These are phyloP conservation scores for Pseudolycoriella hygida DNA, from an alignment of 2,888 invertebrate species.

Conservation along the genomic window DNA sequence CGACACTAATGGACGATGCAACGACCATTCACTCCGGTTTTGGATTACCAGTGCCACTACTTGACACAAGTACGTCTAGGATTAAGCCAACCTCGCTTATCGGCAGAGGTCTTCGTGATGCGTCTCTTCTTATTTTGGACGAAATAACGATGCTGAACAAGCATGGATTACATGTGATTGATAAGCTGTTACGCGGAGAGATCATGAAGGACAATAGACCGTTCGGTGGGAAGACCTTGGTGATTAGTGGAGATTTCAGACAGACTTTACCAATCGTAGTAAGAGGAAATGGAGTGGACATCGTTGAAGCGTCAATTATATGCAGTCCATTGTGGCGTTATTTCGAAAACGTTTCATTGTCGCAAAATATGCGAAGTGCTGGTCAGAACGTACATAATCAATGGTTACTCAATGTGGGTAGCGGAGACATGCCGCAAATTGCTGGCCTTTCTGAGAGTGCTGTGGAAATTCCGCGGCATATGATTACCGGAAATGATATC, in stretches of 20 bases:
- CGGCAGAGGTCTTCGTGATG: neutral
- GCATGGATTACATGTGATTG: neutral
- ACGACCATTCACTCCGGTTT: neutral
- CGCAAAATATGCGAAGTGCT: neutral
- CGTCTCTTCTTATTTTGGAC: neutral
- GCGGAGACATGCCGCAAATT: too few relatives aligned
- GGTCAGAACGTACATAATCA: too few relatives aligned
- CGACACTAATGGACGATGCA: too few relatives aligned
- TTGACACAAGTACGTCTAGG: neutral
- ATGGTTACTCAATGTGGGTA: too few relatives aligned
- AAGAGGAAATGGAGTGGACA: neutral
- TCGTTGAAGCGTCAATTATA: neutral
- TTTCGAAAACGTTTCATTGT: neutral
- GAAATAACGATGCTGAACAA: neutral
- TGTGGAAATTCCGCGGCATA: too few relatives aligned
- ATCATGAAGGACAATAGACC: neutral
- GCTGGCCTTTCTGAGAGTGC: too few relatives aligned
- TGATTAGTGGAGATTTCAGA: neutral
- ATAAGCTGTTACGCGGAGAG: neutral
- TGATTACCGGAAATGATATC: too few relatives aligned
- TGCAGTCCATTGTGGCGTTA: neutral
- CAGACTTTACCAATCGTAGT: neutral
- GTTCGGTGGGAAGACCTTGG: neutral
- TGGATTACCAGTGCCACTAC: neutral
- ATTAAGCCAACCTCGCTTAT: neutral